A percentile compares a stretch with the other conserved stretches of the same genome.
These are phyloP conservation scores for Saguinus imperator DNA, from an alignment of 2,113 vertebrate species.

Conservation along the genomic window DNA sequence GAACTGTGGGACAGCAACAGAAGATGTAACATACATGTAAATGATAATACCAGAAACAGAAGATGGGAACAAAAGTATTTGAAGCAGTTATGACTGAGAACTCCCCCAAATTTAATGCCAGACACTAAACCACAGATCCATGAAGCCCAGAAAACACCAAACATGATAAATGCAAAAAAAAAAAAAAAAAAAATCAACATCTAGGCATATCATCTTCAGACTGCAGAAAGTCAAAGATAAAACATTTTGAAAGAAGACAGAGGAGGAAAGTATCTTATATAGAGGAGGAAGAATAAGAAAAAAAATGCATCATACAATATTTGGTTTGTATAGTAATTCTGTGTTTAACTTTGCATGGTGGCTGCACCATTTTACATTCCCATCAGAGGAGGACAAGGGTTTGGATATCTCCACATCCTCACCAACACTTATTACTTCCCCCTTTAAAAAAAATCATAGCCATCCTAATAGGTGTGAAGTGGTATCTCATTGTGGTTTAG, in stretches of 20 bases:
- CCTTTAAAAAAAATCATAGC: not conserved
- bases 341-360: not conserved
- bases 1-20: not conserved
- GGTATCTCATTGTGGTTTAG: not conserved
- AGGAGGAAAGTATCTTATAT: not conserved
- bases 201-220: not conserved
- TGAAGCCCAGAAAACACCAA: not conserved
- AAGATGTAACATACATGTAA: not conserved
- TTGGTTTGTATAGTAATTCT: not conserved
- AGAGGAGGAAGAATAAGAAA: not conserved
- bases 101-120: not conserved
- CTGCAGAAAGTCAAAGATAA: not conserved
- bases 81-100: not conserved
- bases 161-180: not conserved
- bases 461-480: not conserved
- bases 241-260: not conserved
- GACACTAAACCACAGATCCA: not conserved
- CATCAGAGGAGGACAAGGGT: not conserved
- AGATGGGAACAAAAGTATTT: not conserved
- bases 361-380: not conserved
- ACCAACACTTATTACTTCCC: no score
- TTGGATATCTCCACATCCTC: not conserved
- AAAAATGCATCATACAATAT: no score
- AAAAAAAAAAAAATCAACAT: not conserved
- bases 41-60: not conserved